Conservation (phyloP, 2,888 invertebrate species). For the Dorcus parallelipipedus region DNA sequence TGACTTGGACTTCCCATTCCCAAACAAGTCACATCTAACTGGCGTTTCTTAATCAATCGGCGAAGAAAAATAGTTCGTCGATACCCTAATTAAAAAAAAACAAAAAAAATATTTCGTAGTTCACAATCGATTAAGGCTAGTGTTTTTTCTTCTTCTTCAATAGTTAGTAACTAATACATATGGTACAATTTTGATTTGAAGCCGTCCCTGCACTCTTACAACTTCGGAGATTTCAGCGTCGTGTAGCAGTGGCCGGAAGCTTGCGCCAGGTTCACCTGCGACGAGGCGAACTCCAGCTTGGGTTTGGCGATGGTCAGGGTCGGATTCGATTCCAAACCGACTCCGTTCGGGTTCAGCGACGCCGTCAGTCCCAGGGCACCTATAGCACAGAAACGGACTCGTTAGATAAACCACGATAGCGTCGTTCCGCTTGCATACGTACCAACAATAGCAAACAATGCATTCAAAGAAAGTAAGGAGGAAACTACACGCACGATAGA, state of each 20-base stretch:
- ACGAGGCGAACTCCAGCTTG: conserved; percentile 54
- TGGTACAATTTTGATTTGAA: too few species aligned
- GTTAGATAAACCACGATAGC: not conserved
- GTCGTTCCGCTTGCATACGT: not conserved
- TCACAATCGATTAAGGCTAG: too few species aligned
- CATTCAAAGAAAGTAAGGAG: not conserved
- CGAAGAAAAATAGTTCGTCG: too few species aligned
- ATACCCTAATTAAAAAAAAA: too few species aligned
- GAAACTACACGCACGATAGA: not conserved
- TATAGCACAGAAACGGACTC: conserved; percentile 15
- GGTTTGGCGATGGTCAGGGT: conserved; percentile 50
- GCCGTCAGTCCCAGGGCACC: conserved; percentile 57
- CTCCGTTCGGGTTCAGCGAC: conserved; percentile 64
- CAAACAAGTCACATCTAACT: too few species aligned
- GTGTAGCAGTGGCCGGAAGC: conserved; percentile 43
- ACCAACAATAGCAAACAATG: conserved; percentile 3
- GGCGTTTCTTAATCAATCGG: too few species aligned
- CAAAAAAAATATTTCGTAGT: too few species aligned
- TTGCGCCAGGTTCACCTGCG: conserved; percentile 42
- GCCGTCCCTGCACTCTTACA: too few species aligned
- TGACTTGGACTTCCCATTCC: too few species aligned
- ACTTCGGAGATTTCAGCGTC: conserved; percentile 28
- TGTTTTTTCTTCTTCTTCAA: too few species aligned
- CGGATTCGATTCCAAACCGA: conserved; percentile 60
- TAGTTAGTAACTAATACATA: too few species aligned